Conservation (phyloP, 2,797 vertebrate species). For the Lepidocolaptes lacrymiger region DNA sequence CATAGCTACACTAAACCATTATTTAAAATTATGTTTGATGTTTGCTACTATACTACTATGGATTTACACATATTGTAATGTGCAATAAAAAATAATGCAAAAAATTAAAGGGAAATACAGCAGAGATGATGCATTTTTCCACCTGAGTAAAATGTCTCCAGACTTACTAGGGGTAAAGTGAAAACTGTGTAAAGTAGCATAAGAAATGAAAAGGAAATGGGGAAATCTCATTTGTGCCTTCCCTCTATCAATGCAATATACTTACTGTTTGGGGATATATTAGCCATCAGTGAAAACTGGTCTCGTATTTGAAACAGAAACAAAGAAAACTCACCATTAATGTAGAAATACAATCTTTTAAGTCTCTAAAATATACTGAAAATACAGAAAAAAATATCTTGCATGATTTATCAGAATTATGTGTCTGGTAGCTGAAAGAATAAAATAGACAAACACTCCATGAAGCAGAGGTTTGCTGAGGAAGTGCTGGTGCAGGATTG, state of each 20-base stretch:
- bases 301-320: constrained; percentile 37
- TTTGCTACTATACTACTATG: neutral
- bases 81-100: constrained; percentile 5
- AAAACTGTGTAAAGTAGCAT: neutral
- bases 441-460: constrained; percentile 34
- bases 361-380: constrained; percentile 45
- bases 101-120: neutral
- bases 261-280: neutral
- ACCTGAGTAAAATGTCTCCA: neutral
- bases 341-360: constrained; percentile 12
- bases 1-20: neutral
- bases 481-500: constrained; percentile 6
- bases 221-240: neutral
- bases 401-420: constrained; percentile 43
- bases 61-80: neutral
- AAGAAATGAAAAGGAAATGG: constrained; percentile 27
- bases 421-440: constrained; percentile 49
- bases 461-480: constrained; percentile 16
- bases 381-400: neutral
- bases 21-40: neutral
- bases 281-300: neutral
- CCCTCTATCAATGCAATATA: neutral
- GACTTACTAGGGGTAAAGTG: neutral
- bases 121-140: neutral
- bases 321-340: constrained; percentile 14